Conservation (phyloP, 2,888 invertebrate genomes). For the Caenorhabditis drosophilae region DNA sequence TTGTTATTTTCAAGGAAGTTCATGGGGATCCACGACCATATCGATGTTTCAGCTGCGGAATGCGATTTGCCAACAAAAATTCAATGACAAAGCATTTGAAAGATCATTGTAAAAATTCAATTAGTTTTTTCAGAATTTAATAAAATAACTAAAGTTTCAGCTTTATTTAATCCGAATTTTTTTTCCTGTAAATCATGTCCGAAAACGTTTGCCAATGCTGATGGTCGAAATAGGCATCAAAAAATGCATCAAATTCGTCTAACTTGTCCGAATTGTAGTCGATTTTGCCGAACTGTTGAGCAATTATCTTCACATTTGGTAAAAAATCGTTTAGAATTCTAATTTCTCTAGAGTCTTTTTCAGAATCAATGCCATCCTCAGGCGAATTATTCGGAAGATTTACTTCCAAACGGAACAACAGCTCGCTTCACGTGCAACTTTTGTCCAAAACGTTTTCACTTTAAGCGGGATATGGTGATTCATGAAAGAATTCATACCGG, state of each 20-base stretch:
- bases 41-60: constrained; percentile 36
- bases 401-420: constrained; percentile 15
- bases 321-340: too few species aligned
- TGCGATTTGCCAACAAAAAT: constrained; percentile 32
- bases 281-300: constrained; percentile 26
- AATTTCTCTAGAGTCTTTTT: background rate
- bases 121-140: too few species aligned
- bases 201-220: constrained; percentile 15
- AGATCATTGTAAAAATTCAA: constrained; percentile 29
- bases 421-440: constrained; percentile 49
- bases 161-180: constrained; percentile 14
- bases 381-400: background rate
- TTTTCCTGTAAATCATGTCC: constrained; percentile 26
- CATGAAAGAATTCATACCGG: constrained; percentile 59
- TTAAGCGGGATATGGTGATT: constrained; percentile 51
- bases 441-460: constrained; percentile 54
- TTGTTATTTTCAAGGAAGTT: constrained; percentile 4
- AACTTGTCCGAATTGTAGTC: constrained; percentile 15
- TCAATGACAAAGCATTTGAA: constrained; percentile 34
- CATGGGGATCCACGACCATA: constrained; percentile 31
- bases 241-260: constrained; percentile 18
- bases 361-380: background rate
- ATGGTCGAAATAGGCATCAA: constrained; percentile 15
- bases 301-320: constrained; percentile 26
- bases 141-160: too few species aligned